Conservation (phyloP, 2,888 invertebrate species). For the Dyspetes luteomarginatus region DNA sequence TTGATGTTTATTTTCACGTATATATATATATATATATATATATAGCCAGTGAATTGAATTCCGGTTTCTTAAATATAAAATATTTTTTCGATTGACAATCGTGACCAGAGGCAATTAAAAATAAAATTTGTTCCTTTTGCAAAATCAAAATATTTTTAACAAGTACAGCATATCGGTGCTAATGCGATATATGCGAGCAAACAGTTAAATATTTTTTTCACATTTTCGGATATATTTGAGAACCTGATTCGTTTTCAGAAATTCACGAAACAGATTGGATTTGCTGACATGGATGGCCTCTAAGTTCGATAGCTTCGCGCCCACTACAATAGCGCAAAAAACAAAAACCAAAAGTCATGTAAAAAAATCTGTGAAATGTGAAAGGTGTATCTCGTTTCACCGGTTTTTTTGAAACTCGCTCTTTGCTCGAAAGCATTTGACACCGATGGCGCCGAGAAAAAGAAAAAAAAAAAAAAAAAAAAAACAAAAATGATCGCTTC, state of each 20-base stretch:
- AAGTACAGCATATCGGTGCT: too few relatives aligned
- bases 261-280: neutral
- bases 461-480: neutral
- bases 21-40: too few relatives aligned
- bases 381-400: constrained; percentile 61
- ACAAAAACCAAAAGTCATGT: constrained; percentile 6
- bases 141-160: too few relatives aligned
- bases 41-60: too few relatives aligned
- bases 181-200: too few relatives aligned
- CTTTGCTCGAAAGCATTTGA: constrained; percentile 6
- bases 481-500: too few relatives aligned
- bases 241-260: neutral
- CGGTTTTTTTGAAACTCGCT: constrained; percentile 51
- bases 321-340: constrained; percentile 3
- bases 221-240: neutral
- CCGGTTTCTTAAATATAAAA: too few relatives aligned
- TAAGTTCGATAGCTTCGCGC: neutral
- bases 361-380: constrained; percentile 43
- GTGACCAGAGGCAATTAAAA: too few relatives aligned
- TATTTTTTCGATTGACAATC: too few relatives aligned
- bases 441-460: constrained; percentile 41
- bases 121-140: too few relatives aligned
- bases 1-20: too few relatives aligned
- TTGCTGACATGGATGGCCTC: neutral
- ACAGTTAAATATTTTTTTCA: neutral